These are phyloP conservation scores for Eupithecia dodoneata DNA, from an alignment of 2,888 invertebrate genomes.

Conservation along the genomic window DNA sequence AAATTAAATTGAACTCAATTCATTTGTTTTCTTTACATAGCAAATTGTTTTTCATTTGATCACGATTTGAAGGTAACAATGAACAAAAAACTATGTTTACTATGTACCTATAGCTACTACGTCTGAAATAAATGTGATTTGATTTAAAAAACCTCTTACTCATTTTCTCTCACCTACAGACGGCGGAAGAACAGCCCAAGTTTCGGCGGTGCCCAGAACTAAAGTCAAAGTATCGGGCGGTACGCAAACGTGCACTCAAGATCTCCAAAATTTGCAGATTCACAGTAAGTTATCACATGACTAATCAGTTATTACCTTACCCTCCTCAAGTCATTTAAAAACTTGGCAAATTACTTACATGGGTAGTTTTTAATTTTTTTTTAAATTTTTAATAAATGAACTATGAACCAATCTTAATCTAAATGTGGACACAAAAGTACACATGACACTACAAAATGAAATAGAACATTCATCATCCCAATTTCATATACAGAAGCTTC, in stretches of 20 bases:
- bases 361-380: no score
- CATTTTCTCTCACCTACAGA: slow-evolving; percentile 17
- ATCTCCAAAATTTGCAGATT: slow-evolving; percentile 88
- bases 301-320: background rate
- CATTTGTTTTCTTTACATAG: background rate
- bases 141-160: background rate
- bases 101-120: no score
- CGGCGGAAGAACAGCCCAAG: slow-evolving; percentile 89
- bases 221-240: slow-evolving; percentile 96
- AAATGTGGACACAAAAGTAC: no score
- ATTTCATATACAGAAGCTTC: background rate
- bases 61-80: background rate
- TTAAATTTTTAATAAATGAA: no score
- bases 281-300: slow-evolving; percentile 80
- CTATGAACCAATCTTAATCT: no score
- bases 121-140: no score
- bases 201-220: slow-evolving; percentile 92
- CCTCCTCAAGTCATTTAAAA: background rate
- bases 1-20: background rate
- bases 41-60: background rate
- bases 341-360: background rate
- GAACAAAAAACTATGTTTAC: no score
- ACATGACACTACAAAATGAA: background rate
- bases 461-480: background rate
- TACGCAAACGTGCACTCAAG: slow-evolving; percentile 93